Evolutionary conservation across 2,797 vertebrate genomes (phyloP), one percentile per base, ranked within the genome.

Genomic region (Florisuga fusca): DNA sequence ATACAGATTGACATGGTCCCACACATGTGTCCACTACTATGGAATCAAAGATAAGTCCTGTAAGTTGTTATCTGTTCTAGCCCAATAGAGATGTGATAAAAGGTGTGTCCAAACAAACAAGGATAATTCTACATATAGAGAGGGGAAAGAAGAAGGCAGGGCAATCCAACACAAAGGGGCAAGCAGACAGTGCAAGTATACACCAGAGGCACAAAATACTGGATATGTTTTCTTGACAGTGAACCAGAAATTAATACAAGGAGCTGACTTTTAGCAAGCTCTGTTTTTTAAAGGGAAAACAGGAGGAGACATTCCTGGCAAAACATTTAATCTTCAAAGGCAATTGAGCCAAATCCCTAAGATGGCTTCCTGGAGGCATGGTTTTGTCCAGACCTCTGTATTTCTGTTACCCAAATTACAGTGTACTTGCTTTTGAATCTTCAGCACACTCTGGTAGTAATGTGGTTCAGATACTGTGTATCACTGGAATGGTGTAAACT

Each of bases 391-490:
- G 22, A 55, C 10, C 12, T 27, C 5, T n/a, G 12, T 34, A 20
- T 3, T 59, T 51, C 22, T 54, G 10, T 43, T 72, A 64, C 6
- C 3, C 62, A 75, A 61, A 62, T 6, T 45, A 20, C 45, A 51
- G 9, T 18, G 21, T 34, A 26, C 12, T 72, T 67, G 5, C 15
- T 69, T 71, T 31, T 38, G 73, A 63, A 72, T 33, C 31, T 34
- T 54, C 26, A 36, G 15, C 15, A 34, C 21, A 22, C 14, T 38
- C 58, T 26, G 26, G 41, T 16, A 48, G 17, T 23, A 50, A 10
- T 3, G 17, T 13, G 31, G 7, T 22, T 83, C 26, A 59, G 33
- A 50, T 10, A 23, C 7, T 1, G 2, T 1, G 1, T 25, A 46
- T 48, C 54, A 43, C 20, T 27, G 41, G 64, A 75, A 81, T 43